Evolutionary conservation across 2,888 invertebrate species (phyloP).

Genomic region (Pantelozetes paolii): DNA sequence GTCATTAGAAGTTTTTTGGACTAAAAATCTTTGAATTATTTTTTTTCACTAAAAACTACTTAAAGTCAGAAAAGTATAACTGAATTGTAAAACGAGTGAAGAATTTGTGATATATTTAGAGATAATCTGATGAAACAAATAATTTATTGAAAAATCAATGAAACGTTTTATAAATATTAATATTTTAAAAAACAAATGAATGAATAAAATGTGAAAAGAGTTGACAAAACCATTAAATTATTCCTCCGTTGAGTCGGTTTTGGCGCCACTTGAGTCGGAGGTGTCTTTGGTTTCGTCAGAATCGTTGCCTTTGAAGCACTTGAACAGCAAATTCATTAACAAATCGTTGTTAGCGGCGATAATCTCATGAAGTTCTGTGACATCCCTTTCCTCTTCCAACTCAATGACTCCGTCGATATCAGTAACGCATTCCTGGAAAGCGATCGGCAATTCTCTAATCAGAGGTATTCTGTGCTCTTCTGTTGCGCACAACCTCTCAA

Average conservation of each 20-base stretch:
- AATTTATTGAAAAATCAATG: not conserved
- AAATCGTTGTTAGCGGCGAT: not conserved
- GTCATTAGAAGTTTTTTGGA: not conserved
- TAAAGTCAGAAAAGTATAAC: too few species aligned
- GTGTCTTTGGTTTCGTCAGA: not conserved
- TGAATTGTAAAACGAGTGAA: too few species aligned
- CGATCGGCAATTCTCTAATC: not conserved
- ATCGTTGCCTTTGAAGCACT: not conserved
- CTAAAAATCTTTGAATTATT: too few species aligned
- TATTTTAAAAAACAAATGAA: too few species aligned
- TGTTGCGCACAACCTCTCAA: not conserved
- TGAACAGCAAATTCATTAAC: not conserved
- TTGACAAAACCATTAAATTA: too few species aligned
- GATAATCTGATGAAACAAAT: not conserved
- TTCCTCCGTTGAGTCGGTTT: too few species aligned
- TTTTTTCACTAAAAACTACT: too few species aligned
- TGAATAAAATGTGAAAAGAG: too few species aligned
- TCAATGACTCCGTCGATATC: constrained; percentile 17
- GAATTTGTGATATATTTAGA: too few species aligned
- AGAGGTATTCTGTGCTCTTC: not conserved
- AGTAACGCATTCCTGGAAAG: constrained; percentile 10
- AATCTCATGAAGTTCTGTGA: constrained; percentile 2
- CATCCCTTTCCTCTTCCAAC: constrained; percentile 18
- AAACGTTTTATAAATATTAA: too few species aligned
- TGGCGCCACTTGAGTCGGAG: not conserved